Percentiles rank a stretch among this genome's conserved stretches.
These are phyloP conservation scores for Silvanus unidentatus DNA, from an alignment of 2,888 invertebrate species.

Conservation along the genomic window DNA sequence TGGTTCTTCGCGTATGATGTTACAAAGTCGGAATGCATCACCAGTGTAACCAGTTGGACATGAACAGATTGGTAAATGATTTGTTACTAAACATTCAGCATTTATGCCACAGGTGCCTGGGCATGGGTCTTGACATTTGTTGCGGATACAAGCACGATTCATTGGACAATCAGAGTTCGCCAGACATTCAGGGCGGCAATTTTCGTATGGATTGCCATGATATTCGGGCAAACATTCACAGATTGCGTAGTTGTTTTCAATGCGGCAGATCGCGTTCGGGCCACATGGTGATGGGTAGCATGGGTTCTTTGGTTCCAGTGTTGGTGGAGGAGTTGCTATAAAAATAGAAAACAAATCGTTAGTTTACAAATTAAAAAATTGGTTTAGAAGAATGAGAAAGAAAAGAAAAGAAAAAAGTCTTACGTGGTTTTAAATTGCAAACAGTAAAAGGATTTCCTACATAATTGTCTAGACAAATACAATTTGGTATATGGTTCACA, in stretches of 20 bases:
- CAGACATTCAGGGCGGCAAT: slow-evolving; percentile 77
- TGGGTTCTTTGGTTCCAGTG: slow-evolving; percentile 53
- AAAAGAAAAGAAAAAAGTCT: slow-evolving; percentile 36
- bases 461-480: slow-evolving; percentile 61
- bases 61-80: slow-evolving; percentile 59
- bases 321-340: slow-evolving; percentile 44
- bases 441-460: slow-evolving; percentile 62
- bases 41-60: slow-evolving; percentile 53
- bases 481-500: slow-evolving; percentile 68
- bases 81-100: slow-evolving; percentile 69
- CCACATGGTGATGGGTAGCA: slow-evolving; percentile 80
- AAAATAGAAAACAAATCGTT: slow-evolving; percentile 14
- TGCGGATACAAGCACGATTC: slow-evolving; percentile 73
- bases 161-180: slow-evolving; percentile 80
- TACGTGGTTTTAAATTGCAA: slow-evolving; percentile 54
- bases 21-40: slow-evolving; percentile 52
- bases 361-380: neutral
- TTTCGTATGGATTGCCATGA: slow-evolving; percentile 69
- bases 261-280: slow-evolving; percentile 71
- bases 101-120: slow-evolving; percentile 77
- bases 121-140: slow-evolving; percentile 80
- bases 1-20: slow-evolving; percentile 35
- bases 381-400: neutral
- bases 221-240: slow-evolving; percentile 71
- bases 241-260: slow-evolving; percentile 61